Conservation (phyloP, 2,888 invertebrate genomes). For the Glyphotaelius pellucidus region DNA sequence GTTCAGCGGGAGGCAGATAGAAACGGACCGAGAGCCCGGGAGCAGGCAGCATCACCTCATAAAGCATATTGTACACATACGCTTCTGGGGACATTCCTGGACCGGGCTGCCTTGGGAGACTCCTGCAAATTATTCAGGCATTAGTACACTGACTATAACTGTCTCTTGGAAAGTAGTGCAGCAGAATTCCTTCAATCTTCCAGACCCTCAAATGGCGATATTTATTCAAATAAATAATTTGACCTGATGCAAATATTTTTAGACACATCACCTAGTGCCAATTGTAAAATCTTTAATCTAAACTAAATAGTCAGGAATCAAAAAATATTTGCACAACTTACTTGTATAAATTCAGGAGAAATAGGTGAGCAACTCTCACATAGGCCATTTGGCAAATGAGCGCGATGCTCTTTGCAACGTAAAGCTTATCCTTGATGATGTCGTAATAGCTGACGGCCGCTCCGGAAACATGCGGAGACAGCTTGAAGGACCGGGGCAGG, state of each 20-base stretch:
- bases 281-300: background rate
- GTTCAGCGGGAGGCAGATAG: constrained; percentile 84
- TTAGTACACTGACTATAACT: background rate
- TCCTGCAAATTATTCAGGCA: constrained; percentile 74
- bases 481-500: constrained; percentile 92
- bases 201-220: no score
- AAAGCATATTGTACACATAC: constrained; percentile 95
- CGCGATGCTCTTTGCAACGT: constrained; percentile 96
- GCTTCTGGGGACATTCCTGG: constrained; percentile 91
- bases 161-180: no score
- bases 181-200: no score
- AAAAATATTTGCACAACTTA: constrained; percentile 71
- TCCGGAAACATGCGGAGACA: constrained; percentile 85
- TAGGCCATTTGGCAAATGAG: constrained; percentile 95
- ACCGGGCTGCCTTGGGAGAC: constrained; percentile 87
- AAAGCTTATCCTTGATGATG: constrained; percentile 94
- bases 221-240: background rate
- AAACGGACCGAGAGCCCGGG: constrained; percentile 92
- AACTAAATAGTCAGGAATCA: background rate
- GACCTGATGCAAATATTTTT: background rate
- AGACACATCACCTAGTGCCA: background rate
- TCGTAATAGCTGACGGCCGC: constrained; percentile 94
- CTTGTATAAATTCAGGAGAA: constrained; percentile 92
- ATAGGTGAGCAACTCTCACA: constrained; percentile 90
- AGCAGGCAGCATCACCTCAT: constrained; percentile 94